These are phyloP conservation scores for Diaperis boleti DNA, from an alignment of 2,888 invertebrate genomes.

Conservation along the genomic window DNA sequence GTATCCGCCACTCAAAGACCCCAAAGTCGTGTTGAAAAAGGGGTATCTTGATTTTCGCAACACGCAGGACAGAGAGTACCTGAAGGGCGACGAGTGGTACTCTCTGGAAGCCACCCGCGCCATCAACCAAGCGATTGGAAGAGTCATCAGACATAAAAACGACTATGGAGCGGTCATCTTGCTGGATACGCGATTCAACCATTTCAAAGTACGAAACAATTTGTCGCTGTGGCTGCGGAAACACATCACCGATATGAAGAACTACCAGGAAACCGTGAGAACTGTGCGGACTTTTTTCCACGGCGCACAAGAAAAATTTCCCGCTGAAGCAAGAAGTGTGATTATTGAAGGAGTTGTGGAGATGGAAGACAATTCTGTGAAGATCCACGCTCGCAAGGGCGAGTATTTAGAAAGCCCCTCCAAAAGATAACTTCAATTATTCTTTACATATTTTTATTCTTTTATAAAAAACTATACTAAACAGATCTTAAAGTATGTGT, in stretches of 20 bases:
- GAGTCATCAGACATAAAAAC: constrained; percentile 94
- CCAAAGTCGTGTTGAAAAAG: constrained; percentile 90
- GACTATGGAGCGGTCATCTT: constrained; percentile 97
- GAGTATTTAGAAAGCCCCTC: constrained; percentile 10
- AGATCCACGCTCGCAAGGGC: neutral
- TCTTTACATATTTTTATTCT: neutral
- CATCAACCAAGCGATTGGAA: constrained; percentile 99
- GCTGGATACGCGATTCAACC: constrained; percentile 89
- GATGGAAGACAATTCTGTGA: neutral
- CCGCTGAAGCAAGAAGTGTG: neutral
- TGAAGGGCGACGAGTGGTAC: constrained; percentile 91
- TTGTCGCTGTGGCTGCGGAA: constrained; percentile 89
- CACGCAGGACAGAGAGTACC: constrained; percentile 72
- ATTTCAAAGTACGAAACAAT: constrained; percentile 74
- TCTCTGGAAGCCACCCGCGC: constrained; percentile 93
- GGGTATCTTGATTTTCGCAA: constrained; percentile 86
- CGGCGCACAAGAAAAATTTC: constrained; percentile 70
- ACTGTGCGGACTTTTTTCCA: constrained; percentile 81
- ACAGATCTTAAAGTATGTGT: constrained; percentile 11
- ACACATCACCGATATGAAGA: constrained; percentile 73
- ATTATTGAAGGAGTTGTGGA: neutral
- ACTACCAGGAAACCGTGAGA: constrained; percentile 80
- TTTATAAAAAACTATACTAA: constrained; percentile 1
- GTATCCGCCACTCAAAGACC: constrained; percentile 94
- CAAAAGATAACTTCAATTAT: constrained; percentile 4